A percentile compares a stretch with the other conserved stretches of the same genome.
Evolutionary conservation across 2,797 vertebrate species (phyloP).

Genomic region (Paratrypauchen microcephalus): DNA sequence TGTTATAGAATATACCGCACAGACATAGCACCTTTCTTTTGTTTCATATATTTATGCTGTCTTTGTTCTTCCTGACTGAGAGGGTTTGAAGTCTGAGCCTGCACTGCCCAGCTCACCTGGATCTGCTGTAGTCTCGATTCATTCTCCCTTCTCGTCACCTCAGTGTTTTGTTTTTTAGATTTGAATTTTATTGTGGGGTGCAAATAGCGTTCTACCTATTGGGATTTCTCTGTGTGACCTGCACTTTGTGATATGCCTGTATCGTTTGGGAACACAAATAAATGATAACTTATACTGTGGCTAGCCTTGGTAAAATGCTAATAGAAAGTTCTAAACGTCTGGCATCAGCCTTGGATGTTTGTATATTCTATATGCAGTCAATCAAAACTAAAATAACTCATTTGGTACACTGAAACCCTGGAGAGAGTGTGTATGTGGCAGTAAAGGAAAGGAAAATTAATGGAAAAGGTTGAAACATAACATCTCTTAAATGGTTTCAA

Average conservation of each 20-base stretch:
- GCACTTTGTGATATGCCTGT: constrained; percentile 15
- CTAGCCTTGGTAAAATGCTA: constrained; percentile 27
- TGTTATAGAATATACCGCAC: constrained; percentile 22
- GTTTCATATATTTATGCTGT: constrained; percentile 29
- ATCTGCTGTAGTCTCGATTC: constrained; percentile 12
- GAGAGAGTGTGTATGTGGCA: neutral
- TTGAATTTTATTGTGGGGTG: constrained; percentile 18
- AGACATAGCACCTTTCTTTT: constrained; percentile 10
- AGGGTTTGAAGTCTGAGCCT: constrained; percentile 41
- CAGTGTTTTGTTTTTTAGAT: constrained; percentile 34
- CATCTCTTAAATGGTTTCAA: too few species aligned
- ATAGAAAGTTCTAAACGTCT: constrained; percentile 20
- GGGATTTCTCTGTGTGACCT: constrained; percentile 34
- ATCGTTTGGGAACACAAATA: constrained; percentile 36
- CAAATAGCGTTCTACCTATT: constrained; percentile 23
- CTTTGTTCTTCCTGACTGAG: constrained; percentile 35
- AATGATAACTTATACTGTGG: constrained; percentile 19
- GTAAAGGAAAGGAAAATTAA: neutral
- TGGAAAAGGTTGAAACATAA: neutral
- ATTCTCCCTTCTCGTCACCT: constrained; percentile 40
- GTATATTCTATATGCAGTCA: constrained; percentile 10
- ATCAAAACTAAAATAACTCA: neutral
- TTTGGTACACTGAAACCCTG: neutral
- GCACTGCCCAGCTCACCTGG: constrained; percentile 31
- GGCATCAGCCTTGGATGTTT: constrained; percentile 12